Evolutionary conservation across 2,113 vertebrate genomes (phyloP).

Genomic region (Microcebus ravelobensis): DNA sequence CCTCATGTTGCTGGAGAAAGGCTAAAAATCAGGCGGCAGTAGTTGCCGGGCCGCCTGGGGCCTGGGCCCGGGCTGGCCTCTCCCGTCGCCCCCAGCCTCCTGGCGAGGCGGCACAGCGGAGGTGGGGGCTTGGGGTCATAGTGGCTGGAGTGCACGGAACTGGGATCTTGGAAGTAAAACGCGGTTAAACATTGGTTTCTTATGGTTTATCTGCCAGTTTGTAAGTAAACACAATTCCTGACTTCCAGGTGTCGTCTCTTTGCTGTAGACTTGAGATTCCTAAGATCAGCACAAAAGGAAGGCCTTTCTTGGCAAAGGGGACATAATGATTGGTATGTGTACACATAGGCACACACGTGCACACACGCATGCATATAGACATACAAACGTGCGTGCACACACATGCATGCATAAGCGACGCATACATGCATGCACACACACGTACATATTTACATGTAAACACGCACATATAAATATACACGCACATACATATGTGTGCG

Average conservation of each 20-base stretch:
- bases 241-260: not conserved
- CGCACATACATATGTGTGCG: accelerated
- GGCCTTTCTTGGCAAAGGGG: not conserved
- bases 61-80: too few species aligned
- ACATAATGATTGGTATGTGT: not conserved
- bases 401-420: too few species aligned
- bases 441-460: too few species aligned
- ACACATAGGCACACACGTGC: not conserved
- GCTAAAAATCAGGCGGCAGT: not conserved
- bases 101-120: not conserved
- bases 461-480: too few species aligned
- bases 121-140: not conserved
- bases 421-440: accelerated
- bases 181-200: not conserved
- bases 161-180: not conserved
- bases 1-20: not conserved
- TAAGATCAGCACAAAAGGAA: not conserved
- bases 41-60: accelerated
- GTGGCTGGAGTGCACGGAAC: not conserved
- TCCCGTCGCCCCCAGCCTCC: not conserved
- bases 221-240: not conserved
- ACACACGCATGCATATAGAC: too few species aligned
- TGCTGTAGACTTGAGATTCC: not conserved
- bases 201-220: not conserved
- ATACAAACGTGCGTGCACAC: accelerated